A percentile compares a stretch with the other conserved stretches of the same genome.
phyloP scores from a whole-genome alignment of 2,888 invertebrate species.

The Marasmarcha lunaedactyla region DNA sequence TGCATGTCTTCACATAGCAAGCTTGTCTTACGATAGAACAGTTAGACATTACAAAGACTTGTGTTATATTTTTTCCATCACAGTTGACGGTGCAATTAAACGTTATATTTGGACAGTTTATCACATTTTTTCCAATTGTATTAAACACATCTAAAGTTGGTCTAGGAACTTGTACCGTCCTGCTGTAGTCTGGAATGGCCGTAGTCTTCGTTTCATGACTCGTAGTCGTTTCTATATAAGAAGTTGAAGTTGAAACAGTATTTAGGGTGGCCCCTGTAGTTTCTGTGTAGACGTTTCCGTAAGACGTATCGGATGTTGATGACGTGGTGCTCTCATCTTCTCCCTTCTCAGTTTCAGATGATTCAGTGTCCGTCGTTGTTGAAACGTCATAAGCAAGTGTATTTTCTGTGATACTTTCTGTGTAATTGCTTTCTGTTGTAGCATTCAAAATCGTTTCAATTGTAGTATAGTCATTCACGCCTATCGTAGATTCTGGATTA shows the following conservation, averaged over 20 bases:
- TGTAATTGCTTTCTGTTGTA: too few relatives aligned
- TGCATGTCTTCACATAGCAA: conserved; percentile 37
- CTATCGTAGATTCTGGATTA: too few relatives aligned
- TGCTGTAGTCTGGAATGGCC: too few relatives aligned
- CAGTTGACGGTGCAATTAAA: conserved; percentile 46
- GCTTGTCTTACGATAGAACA: conserved; percentile 32
- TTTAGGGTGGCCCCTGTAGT: too few relatives aligned
- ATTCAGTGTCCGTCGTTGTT: background rate
- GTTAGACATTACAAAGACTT: conserved; percentile 42
- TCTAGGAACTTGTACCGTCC: too few relatives aligned
- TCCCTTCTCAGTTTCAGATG: background rate
- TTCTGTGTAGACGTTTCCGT: too few relatives aligned
- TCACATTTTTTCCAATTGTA: conserved; percentile 7
- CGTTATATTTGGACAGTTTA: conserved; percentile 28
- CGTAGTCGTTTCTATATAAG: background rate
- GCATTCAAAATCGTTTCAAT: too few relatives aligned
- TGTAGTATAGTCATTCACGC: too few relatives aligned
- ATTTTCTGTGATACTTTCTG: conserved; percentile 12
- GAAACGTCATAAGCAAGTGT: background rate
- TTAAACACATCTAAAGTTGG: background rate
- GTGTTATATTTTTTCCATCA: conserved; percentile 39
- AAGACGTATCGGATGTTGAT: too few relatives aligned
- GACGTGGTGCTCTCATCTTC: background rate
- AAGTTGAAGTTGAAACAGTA: conserved; percentile 2
- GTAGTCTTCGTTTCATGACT: too few relatives aligned